Conservation (phyloP, 2,797 vertebrate species). For the Pelobates cultripes region DNA sequence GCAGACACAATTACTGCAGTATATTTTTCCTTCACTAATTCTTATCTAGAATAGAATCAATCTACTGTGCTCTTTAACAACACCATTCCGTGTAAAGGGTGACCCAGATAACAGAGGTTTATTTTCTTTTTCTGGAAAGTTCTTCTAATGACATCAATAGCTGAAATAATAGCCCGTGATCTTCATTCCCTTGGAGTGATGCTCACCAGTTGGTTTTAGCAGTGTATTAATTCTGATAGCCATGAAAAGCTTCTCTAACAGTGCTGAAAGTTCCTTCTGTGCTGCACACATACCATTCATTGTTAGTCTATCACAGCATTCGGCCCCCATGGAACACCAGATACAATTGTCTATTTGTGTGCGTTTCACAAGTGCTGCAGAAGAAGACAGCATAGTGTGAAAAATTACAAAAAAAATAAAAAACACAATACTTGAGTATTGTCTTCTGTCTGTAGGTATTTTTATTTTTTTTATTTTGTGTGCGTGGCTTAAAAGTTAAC, state of each 20-base stretch:
- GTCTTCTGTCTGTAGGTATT: neutral
- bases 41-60: neutral
- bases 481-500: no score
- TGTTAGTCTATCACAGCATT: conserved; percentile 12
- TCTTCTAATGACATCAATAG: conserved; percentile 28
- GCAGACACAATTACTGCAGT: no score
- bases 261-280: conserved; percentile 31
- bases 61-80: neutral
- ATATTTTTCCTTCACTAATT: neutral
- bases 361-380: conserved; percentile 4
- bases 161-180: conserved; percentile 10
- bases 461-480: no score
- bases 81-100: neutral
- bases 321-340: conserved; percentile 4
- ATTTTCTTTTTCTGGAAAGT: conserved; percentile 12
- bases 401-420: neutral
- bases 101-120: neutral
- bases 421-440: neutral
- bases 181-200: conserved; percentile 40
- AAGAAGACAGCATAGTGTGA: neutral
- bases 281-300: conserved; percentile 41
- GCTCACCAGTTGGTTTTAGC: conserved; percentile 21
- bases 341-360: conserved; percentile 24
- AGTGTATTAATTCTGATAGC: conserved; percentile 12
- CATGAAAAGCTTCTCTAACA: conserved; percentile 37